Conservation (phyloP, 2,888 invertebrate species). For the Eupeodes latifasciatus region DNA sequence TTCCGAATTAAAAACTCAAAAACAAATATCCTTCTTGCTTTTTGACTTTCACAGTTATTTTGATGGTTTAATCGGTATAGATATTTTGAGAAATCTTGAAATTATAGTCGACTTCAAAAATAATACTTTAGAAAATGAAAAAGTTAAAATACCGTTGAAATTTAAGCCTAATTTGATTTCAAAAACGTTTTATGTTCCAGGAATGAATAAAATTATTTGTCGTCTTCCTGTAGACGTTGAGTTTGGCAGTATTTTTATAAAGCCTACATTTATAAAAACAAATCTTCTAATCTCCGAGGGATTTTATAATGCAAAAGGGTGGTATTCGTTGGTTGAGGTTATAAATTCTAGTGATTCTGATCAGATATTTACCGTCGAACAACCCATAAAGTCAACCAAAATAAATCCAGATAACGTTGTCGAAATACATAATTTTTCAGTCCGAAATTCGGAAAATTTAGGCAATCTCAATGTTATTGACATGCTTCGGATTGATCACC, state of each 20-base stretch:
- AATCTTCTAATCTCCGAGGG: conserved; percentile 55
- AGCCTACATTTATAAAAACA: conserved; percentile 28
- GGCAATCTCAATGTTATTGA: conserved; percentile 4
- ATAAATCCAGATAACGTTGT: conserved; percentile 12
- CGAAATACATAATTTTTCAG: conserved; percentile 35
- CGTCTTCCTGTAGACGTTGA: conserved; percentile 62
- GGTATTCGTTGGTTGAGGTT: conserved; percentile 57
- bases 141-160: conserved; percentile 34
- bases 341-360: conserved; percentile 21
- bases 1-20: conserved; percentile 39
- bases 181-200: conserved; percentile 36
- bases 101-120: conserved; percentile 14
- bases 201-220: conserved; percentile 47
- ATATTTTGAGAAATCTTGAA: background rate
- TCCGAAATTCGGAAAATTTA: conserved; percentile 7
- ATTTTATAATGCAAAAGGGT: conserved; percentile 38
- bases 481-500: conserved; percentile 24
- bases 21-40: conserved; percentile 41
- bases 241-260: conserved; percentile 45
- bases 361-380: conserved; percentile 56
- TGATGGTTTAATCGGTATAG: conserved; percentile 11
- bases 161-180: conserved; percentile 57
- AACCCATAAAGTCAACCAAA: conserved; percentile 49
- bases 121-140: conserved; percentile 14
- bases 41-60: conserved; percentile 44